Conservation (phyloP, 2,797 vertebrate species). For the Sebastes trivittatus region DNA sequence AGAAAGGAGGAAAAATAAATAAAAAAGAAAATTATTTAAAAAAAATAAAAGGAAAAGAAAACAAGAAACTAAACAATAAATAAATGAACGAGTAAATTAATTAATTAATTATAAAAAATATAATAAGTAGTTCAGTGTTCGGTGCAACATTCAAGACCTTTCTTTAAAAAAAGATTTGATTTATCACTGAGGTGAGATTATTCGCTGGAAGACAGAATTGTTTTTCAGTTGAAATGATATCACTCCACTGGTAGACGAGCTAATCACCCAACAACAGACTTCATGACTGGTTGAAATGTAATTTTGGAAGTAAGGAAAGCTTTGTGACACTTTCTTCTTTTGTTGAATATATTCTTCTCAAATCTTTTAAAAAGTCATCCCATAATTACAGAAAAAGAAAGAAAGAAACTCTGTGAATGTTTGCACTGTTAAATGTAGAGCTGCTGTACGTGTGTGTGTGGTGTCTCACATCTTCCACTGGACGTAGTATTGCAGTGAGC, state of each 20-base stretch:
- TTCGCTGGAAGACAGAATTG: neutral
- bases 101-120: too few relatives aligned
- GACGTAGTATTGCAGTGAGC: conserved; percentile 65
- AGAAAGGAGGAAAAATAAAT: too few relatives aligned
- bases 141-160: neutral
- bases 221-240: neutral
- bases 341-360: neutral
- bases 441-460: neutral
- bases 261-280: neutral
- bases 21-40: too few relatives aligned
- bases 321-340: too few relatives aligned
- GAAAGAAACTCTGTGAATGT: neutral
- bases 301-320: too few relatives aligned
- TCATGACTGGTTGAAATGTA: neutral
- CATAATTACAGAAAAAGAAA: neutral
- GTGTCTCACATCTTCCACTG: conserved; percentile 86
- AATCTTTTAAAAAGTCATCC: neutral
- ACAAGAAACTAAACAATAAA: too few relatives aligned
- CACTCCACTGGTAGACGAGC: neutral
- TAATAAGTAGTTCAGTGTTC: neutral
- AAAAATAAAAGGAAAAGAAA: too few relatives aligned
- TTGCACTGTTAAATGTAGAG: neutral
- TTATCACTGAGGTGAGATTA: neutral
- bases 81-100: too few relatives aligned
- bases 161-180: neutral